Evolutionary conservation across 2,888 invertebrate species (phyloP).

Genomic region (Cynaeus angustus): DNA sequence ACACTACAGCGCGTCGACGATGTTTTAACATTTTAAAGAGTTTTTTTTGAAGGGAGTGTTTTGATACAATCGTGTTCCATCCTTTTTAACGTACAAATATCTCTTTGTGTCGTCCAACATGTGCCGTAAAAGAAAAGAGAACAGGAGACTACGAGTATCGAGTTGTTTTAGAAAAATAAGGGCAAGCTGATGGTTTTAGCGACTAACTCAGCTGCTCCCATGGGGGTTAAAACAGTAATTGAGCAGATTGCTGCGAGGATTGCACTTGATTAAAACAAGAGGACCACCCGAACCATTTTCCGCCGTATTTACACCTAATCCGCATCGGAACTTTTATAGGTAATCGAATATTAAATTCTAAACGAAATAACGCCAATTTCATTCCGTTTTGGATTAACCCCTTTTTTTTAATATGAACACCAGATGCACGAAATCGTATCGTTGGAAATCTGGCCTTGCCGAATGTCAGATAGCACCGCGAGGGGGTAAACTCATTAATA

Average conservation of each 20-base stretch:
- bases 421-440: conserved; percentile 50
- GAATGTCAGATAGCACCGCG: conserved; percentile 42
- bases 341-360: conserved; percentile 42
- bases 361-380: conserved; percentile 8
- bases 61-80: conserved; percentile 34
- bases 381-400: conserved; percentile 37
- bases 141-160: conserved; percentile 13
- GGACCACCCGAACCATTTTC: conserved; percentile 53
- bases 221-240: conserved; percentile 64
- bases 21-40: conserved; percentile 46
- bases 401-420: conserved; percentile 29
- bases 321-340: conserved; percentile 37
- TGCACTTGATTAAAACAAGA: conserved; percentile 66
- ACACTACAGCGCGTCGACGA: conserved; percentile 24
- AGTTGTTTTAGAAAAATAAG: conserved; percentile 57
- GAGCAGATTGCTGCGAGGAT: conserved; percentile 65
- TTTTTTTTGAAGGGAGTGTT: conserved; percentile 36
- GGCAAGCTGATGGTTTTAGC: conserved; percentile 58
- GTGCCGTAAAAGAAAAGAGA: conserved; percentile 17
- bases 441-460: conserved; percentile 33
- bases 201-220: conserved; percentile 61
- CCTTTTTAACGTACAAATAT: conserved; percentile 38
- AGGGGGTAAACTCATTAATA: conserved; percentile 54
- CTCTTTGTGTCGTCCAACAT: conserved; percentile 48
- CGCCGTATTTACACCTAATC: conserved; percentile 45